A percentile compares a stretch with the other conserved stretches of the same genome.
Conservation (phyloP, 2,888 invertebrate genomes). For the Oligia latruncula region DNA sequence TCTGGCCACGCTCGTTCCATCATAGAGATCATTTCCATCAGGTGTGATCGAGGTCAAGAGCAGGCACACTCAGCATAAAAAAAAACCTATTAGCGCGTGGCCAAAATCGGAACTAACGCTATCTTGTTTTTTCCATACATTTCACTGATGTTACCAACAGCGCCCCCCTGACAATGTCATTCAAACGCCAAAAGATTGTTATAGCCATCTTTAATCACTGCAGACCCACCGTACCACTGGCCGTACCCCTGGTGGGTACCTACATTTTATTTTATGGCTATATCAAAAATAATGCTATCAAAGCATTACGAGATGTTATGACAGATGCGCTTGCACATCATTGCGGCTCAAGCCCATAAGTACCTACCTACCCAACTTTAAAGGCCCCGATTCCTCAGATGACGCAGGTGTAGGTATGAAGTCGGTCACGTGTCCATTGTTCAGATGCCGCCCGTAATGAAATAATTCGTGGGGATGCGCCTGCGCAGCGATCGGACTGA, state of each 20-base stretch:
- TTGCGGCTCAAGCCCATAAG: background rate
- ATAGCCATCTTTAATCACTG: no score
- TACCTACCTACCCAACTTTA: constrained; percentile 7
- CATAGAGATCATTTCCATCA: no score
- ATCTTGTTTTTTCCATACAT: background rate
- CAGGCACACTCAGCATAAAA: no score
- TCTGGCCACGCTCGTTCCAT: no score
- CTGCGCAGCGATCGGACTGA: constrained; percentile 71
- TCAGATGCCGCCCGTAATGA: constrained; percentile 77
- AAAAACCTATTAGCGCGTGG: background rate
- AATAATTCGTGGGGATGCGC: constrained; percentile 83
- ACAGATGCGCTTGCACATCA: background rate
- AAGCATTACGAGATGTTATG: background rate
- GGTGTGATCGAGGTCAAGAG: no score
- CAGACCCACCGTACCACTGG: no score
- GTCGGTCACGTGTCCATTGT: constrained; percentile 76
- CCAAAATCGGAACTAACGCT: background rate
- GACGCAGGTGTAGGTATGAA: constrained; percentile 45
- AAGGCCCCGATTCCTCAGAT: constrained; percentile 29
- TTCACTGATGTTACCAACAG: background rate
- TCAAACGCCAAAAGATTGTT: no score
- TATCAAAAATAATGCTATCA: background rate
- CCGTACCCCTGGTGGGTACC: no score
- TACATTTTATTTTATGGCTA: background rate
- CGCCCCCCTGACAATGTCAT: background rate